phyloP scores from a whole-genome alignment of 1,140 invertebrate species.

The Bombus cullumanus region DNA sequence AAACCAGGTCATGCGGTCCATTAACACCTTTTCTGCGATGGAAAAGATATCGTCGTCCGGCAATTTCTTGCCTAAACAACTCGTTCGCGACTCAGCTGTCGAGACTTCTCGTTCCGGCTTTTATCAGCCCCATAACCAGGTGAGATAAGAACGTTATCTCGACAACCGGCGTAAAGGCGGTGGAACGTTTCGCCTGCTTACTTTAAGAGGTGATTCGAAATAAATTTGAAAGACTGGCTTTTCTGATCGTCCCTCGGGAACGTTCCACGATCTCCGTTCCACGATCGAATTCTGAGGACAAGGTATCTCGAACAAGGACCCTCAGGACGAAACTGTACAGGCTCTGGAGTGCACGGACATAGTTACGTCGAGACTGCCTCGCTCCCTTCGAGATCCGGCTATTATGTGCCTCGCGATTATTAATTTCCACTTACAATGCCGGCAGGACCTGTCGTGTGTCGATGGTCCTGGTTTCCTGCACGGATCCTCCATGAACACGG shows the following conservation, averaged over 20 bases:
- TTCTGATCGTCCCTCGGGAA: background rate
- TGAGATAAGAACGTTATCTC: constrained; percentile 39
- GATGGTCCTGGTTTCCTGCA: constrained; percentile 36
- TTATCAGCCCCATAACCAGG: constrained; percentile 59
- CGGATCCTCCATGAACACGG: constrained; percentile 35
- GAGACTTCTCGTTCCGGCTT: constrained; percentile 2
- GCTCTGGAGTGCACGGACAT: background rate
- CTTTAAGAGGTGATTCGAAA: constrained; percentile 41
- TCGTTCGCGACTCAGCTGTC: background rate
- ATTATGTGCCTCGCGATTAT: constrained; percentile 64
- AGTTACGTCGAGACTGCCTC: constrained; percentile 25
- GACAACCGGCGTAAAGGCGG: constrained; percentile 31
- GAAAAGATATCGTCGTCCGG: constrained; percentile 20
- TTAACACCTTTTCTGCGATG: constrained; percentile 22
- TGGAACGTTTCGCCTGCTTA: constrained; percentile 46
- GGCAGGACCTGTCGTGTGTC: constrained; percentile 51
- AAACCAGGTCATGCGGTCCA: background rate
- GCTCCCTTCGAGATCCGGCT: constrained; percentile 53
- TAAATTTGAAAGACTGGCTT: background rate
- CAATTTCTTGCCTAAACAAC: constrained; percentile 50
- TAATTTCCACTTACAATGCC: constrained; percentile 62
- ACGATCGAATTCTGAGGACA: background rate
- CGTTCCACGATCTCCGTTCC: background rate
- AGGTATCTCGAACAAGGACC: constrained; percentile 6
- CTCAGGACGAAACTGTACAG: constrained; percentile 34